Base-by-base conservation (phyloP, 2,797 vertebrate genomes). In the Lutjanus campechanus region DNA sequence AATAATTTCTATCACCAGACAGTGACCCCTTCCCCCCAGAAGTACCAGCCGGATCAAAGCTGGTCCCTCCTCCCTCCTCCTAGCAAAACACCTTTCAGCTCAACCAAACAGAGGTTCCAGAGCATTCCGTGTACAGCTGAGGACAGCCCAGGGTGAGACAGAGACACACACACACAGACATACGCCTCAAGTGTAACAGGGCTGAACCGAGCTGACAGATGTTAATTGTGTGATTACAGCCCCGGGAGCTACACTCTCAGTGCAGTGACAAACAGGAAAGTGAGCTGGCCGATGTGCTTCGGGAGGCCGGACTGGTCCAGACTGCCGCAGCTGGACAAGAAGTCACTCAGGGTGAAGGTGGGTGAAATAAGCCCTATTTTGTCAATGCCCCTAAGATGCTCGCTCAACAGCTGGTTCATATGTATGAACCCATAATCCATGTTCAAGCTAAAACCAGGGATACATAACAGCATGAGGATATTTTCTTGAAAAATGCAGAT, bases 211-310 rank as follows among this genome's bases (percentile, higher is more conserved):
- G 50, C 69, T 88, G 54, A 84, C 63, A 7, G 17, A 10, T 62
- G 46, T 55, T 81, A 0, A 36, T 59, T 61, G 41, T 75, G 53
- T 13, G 22, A 60, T 25, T 25, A 8, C 79, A 98, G 97, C 4
- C 97, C 97, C 8, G 96, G 96, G 12, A 88, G 90, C 3, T 98
- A 98, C 20, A 0, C 25, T 12, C 25, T 59, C 1, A 66, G 94
- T 0, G 77, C 36, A 2, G 72, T 9, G 3, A 40, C 22, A 0
- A 83, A 70, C 82, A 93, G 78, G 51, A 97, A 94, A 78, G 88
- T 99, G 79, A 89, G 77, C 15, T 98, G 97, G 97, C 97, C 97
- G 0, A 97, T 96, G 96, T 92, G 91, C 75, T 99, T 98, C 72
- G 95, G 97, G 50, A 87, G 96, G n/a, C 96, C 97, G 17, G 96